A percentile compares a stretch with the other conserved stretches of the same genome.
Evolutionary conservation across 2,797 vertebrate genomes (phyloP).

Genomic region (Phalanger gymnotis): DNA sequence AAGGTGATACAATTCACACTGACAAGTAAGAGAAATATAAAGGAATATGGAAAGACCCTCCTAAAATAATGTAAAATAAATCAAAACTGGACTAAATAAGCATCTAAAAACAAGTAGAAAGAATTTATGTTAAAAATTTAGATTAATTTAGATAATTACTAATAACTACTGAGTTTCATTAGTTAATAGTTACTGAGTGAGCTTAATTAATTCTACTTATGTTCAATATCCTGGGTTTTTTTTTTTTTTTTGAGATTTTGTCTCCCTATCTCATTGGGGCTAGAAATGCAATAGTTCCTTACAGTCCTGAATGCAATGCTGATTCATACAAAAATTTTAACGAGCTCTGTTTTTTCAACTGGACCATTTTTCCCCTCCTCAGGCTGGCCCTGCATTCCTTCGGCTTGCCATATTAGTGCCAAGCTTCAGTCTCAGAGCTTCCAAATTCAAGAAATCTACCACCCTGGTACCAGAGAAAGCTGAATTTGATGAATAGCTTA

Average conservation of each 20-base stretch:
- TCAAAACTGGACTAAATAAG: background rate
- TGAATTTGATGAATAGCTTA: background rate
- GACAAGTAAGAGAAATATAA: background rate
- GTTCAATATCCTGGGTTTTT: background rate
- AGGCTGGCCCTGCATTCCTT: background rate
- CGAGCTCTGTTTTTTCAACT: background rate
- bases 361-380: background rate
- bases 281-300: background rate
- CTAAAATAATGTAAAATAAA: background rate
- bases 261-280: background rate
- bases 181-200: background rate
- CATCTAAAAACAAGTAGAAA: background rate
- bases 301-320: background rate
- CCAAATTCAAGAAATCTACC: background rate
- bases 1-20: background rate
- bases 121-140: background rate
- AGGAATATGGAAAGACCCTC: background rate
- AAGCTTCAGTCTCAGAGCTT: background rate
- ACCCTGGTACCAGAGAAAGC: background rate
- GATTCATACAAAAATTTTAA: background rate
- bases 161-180: background rate
- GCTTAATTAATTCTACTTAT: background rate
- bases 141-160: background rate
- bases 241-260: background rate
- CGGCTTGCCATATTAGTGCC: background rate